Percentiles rank a stretch among this genome's conserved stretches.
These are phyloP conservation scores for Scaptomyza pallida DNA, from an alignment of 1,140 invertebrate genomes.

Conservation along the genomic window DNA sequence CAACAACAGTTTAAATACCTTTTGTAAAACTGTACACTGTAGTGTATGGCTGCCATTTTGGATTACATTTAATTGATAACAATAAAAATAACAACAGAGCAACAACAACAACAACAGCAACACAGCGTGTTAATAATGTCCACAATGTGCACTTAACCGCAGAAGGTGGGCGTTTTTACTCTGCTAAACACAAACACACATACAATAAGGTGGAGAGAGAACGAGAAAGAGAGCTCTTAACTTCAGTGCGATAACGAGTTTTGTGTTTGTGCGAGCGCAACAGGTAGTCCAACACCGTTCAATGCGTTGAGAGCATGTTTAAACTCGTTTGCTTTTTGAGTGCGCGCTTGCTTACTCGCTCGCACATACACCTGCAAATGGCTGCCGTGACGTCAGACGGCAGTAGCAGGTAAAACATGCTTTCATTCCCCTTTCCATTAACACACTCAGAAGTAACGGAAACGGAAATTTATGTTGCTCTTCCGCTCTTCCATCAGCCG, in stretches of 20 bases:
- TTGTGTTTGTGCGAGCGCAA: slow-evolving; percentile 51
- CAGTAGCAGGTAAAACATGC: slow-evolving; percentile 56
- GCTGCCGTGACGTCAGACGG: slow-evolving; percentile 49
- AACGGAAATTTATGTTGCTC: slow-evolving; percentile 69
- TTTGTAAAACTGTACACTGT: slow-evolving; percentile 59
- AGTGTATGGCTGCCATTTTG: slow-evolving; percentile 68
- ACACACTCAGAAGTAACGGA: slow-evolving; percentile 47
- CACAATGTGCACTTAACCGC: slow-evolving; percentile 54
- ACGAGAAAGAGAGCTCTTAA: slow-evolving; percentile 39
- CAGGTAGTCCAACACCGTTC: slow-evolving; percentile 63
- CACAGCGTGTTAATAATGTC: slow-evolving; percentile 67
- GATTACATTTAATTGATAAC: slow-evolving; percentile 78
- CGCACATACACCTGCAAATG: slow-evolving; percentile 48
- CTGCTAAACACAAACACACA: background rate
- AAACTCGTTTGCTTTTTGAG: slow-evolving; percentile 42
- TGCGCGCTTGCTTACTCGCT: slow-evolving; percentile 17
- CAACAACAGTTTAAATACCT: slow-evolving; percentile 52
- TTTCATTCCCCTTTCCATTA: background rate
- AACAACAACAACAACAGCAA: slow-evolving; percentile 67
- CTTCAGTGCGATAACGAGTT: slow-evolving; percentile 66
- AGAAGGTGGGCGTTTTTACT: slow-evolving; percentile 65
- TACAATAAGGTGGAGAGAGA: slow-evolving; percentile 22
- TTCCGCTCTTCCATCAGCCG: slow-evolving; percentile 47
- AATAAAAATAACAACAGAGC: slow-evolving; percentile 49
- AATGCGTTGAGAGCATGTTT: slow-evolving; percentile 38